phyloP scores from a whole-genome alignment of 2,888 invertebrate species.

The Limnephilus lunatus region DNA sequence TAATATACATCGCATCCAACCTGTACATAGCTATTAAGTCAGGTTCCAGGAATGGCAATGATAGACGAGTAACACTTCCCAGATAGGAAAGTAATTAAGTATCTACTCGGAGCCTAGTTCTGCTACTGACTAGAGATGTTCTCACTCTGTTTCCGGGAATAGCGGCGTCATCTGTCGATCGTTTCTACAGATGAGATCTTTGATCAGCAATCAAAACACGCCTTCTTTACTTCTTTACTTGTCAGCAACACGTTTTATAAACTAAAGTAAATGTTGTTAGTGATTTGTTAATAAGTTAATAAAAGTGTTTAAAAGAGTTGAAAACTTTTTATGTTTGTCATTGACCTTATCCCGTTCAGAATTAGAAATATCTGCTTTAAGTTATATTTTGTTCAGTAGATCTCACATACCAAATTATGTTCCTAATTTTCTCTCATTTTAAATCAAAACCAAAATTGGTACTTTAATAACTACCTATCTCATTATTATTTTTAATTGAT shows the following conservation, averaged over 20 bases:
- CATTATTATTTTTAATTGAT: too few relatives aligned
- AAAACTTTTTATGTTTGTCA: neutral
- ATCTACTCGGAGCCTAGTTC: neutral
- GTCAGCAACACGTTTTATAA: neutral
- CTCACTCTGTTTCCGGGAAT: neutral
- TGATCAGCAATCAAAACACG: neutral
- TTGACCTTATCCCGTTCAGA: neutral
- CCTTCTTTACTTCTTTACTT: neutral
- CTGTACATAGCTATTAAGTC: neutral
- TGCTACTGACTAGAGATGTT: neutral
- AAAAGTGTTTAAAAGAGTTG: neutral
- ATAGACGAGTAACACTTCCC: constrained; percentile 5
- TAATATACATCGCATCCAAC: neutral
- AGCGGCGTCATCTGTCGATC: neutral
- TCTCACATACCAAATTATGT: too few relatives aligned
- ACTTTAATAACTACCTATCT: too few relatives aligned
- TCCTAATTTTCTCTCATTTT: too few relatives aligned
- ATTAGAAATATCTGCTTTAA: neutral
- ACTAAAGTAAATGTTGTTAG: neutral
- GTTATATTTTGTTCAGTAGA: neutral
- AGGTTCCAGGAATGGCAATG: neutral
- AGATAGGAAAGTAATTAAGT: constrained; percentile 11
- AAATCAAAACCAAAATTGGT: too few relatives aligned
- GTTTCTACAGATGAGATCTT: neutral
- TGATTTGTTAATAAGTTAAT: neutral